A percentile compares a stretch with the other conserved stretches of the same genome.
Evolutionary conservation across 2,113 vertebrate species (phyloP).

Genomic region (Pycnonotus jocosus): DNA sequence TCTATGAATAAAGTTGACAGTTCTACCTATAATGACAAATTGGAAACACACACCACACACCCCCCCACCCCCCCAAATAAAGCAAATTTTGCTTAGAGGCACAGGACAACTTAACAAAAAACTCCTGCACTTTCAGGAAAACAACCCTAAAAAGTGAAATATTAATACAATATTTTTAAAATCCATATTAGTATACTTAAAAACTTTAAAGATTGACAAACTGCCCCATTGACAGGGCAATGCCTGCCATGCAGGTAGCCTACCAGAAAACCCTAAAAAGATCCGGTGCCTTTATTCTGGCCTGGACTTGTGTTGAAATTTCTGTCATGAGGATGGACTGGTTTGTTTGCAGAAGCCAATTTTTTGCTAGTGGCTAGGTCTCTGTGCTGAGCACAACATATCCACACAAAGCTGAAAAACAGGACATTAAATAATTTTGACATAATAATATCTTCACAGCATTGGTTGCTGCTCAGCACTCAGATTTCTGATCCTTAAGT

Average conservation of each 20-base stretch:
- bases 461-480: background rate
- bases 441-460: background rate
- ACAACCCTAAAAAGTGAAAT: background rate
- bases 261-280: background rate
- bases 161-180: background rate
- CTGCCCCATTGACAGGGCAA: background rate
- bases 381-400: background rate
- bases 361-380: background rate
- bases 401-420: background rate
- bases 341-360: background rate
- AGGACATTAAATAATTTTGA: background rate
- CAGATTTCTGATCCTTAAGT: background rate
- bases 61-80: accelerated
- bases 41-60: too few relatives aligned
- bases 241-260: background rate
- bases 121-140: background rate
- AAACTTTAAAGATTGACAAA: background rate
- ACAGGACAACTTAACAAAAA: background rate
- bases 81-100: background rate
- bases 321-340: background rate
- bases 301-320: background rate
- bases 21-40: background rate
- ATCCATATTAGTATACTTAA: background rate
- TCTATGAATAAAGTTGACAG: background rate
- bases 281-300: background rate